These are phyloP conservation scores for Volucella inflata DNA, from an alignment of 2,888 invertebrate genomes.

Conservation along the genomic window DNA sequence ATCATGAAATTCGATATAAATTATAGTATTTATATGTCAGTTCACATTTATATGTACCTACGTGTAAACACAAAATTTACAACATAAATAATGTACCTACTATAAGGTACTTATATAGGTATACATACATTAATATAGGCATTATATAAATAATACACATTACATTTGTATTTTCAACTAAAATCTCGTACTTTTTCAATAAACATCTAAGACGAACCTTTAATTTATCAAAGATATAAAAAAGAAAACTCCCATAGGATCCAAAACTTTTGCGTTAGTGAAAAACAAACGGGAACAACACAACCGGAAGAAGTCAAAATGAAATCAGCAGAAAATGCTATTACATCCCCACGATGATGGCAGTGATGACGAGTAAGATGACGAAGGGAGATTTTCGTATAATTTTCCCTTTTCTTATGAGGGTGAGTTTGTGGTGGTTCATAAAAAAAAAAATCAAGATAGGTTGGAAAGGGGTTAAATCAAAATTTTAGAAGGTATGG, in stretches of 20 bases:
- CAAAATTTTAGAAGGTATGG: slow-evolving; percentile 33
- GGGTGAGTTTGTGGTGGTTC: slow-evolving; percentile 71
- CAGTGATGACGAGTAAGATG: slow-evolving; percentile 60
- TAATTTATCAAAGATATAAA: slow-evolving; percentile 19
- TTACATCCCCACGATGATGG: slow-evolving; percentile 73
- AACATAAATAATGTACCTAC: no score
- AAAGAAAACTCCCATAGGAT: slow-evolving; percentile 62
- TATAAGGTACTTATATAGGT: no score
- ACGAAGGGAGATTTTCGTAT: slow-evolving; percentile 57
- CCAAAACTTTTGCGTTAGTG: slow-evolving; percentile 58
- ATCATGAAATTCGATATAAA: no score
- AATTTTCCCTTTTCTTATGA: slow-evolving; percentile 60
- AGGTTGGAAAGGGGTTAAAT: slow-evolving; percentile 65
- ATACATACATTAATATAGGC: background rate
- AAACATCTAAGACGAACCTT: slow-evolving; percentile 10
- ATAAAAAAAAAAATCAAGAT: slow-evolving; percentile 58
- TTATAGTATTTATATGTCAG: no score
- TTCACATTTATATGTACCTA: no score
- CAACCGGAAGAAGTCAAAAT: slow-evolving; percentile 82
- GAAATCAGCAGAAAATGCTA: slow-evolving; percentile 82
- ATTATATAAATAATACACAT: no score
- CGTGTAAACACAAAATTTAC: no score
- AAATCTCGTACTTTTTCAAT: slow-evolving; percentile 1
- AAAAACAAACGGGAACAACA: slow-evolving; percentile 72
- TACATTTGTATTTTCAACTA: background rate